A percentile compares a stretch with the other conserved stretches of the same genome.
phyloP scores from a whole-genome alignment of 2,888 invertebrate genomes.

The Drosophila demipolita region DNA sequence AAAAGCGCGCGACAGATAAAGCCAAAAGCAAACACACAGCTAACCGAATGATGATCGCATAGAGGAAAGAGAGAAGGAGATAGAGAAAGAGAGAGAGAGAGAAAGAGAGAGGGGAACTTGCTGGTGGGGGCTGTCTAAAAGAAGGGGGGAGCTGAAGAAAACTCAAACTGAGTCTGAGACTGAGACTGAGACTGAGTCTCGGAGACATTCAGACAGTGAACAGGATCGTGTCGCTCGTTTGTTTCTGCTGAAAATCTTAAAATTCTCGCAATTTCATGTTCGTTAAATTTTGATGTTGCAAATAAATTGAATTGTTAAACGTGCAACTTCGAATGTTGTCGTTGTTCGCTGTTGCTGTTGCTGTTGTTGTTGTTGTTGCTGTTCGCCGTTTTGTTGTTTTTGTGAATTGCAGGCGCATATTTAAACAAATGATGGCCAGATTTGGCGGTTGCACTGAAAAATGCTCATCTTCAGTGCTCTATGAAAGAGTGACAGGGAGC shows the following conservation, averaged over 20 bases:
- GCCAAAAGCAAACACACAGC: conserved; percentile 67
- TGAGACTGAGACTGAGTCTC: conserved; percentile 18
- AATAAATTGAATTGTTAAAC: conserved; percentile 85
- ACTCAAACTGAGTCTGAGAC: conserved; percentile 29
- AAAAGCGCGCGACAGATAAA: conserved; percentile 79
- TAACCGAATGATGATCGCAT: conserved; percentile 30
- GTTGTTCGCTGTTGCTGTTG: conserved; percentile 57
- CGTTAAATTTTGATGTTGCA: conserved; percentile 84
- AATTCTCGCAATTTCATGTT: conserved; percentile 85
- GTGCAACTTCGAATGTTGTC: conserved; percentile 82
- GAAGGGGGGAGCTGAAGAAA: neutral
- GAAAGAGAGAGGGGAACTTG: conserved; percentile 5
- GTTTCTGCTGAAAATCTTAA: conserved; percentile 85
- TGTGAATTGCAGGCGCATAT: conserved; percentile 82
- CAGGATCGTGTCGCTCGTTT: conserved; percentile 85
- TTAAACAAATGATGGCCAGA: conserved; percentile 84
- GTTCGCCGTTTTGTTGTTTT: conserved; percentile 45
- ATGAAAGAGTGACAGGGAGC: conserved; percentile 22
- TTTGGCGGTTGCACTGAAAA: conserved; percentile 66
- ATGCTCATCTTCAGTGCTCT: conserved; percentile 64
- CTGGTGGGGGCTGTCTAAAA: conserved; percentile 18
- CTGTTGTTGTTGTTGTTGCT: conserved; percentile 34
- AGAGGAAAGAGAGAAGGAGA: conserved; percentile 13
- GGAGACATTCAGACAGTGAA: conserved; percentile 59
- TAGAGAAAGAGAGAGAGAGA: neutral